Conservation (phyloP, 1,140 invertebrate genomes). For the Pogonomyrmex californicus region DNA sequence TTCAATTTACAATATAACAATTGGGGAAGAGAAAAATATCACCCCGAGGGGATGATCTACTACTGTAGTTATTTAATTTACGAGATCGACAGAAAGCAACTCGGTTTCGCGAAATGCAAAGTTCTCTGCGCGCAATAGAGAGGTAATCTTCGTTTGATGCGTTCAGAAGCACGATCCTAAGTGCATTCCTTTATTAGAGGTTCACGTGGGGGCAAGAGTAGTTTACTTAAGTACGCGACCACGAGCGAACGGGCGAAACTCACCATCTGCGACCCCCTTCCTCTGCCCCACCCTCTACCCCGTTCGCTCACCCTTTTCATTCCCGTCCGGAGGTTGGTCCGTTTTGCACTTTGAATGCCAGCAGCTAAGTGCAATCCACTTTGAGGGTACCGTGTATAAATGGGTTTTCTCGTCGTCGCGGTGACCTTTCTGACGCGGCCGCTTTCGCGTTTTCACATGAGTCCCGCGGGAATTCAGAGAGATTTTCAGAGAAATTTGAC, state of each 20-base stretch:
- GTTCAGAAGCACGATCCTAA: conserved; percentile 62
- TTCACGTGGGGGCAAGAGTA: conserved; percentile 51
- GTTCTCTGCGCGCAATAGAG: conserved; percentile 32
- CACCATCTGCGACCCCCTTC: conserved; percentile 4
- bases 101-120: background rate
- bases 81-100: conserved; percentile 16
- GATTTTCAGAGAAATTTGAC: conserved; percentile 1
- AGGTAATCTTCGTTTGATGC: conserved; percentile 61
- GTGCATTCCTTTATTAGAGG: conserved; percentile 77
- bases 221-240: conserved; percentile 75
- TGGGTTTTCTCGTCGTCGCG: conserved; percentile 53
- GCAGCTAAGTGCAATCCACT: conserved; percentile 74
- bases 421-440: conserved; percentile 43
- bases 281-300: background rate
- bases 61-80: conserved; percentile 36
- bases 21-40: background rate
- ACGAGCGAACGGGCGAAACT: conserved; percentile 50
- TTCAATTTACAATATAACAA: conserved; percentile 2
- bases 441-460: conserved; percentile 31
- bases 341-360: conserved; percentile 74
- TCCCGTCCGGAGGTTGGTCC: conserved; percentile 17
- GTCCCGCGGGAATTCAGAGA: background rate
- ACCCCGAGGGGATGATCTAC: background rate
- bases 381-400: conserved; percentile 49
- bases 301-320: conserved; percentile 40